A percentile compares a stretch with the other conserved stretches of the same genome.
These are phyloP conservation scores for Arvicanthis niloticus DNA, from an alignment of 2,113 vertebrate species.

Conservation along the genomic window DNA sequence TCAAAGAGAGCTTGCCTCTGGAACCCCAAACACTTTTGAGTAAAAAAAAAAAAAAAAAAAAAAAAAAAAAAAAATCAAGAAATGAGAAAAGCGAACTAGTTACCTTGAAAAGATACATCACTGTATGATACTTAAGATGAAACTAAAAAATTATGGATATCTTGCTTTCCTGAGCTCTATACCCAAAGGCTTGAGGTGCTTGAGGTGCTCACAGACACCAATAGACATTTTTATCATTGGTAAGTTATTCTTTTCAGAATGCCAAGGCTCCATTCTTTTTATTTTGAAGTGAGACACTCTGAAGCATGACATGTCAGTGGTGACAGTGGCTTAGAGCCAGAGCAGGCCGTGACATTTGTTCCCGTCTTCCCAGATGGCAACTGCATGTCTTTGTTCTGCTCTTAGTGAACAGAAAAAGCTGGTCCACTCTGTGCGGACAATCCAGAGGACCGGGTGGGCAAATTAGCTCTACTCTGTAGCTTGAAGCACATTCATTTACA, in stretches of 20 bases:
- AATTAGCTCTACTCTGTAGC: not conserved
- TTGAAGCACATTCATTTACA: not conserved
- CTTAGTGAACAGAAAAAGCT: not conserved
- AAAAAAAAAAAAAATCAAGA: not conserved
- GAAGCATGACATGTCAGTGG: not conserved
- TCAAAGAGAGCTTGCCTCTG: not conserved
- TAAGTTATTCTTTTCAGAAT: not conserved
- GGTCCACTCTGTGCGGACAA: not conserved
- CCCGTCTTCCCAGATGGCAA: not conserved
- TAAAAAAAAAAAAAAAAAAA: not conserved
- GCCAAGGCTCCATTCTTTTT: not conserved
- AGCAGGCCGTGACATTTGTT: not conserved
- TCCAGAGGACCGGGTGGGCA: not conserved
- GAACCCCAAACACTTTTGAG: not conserved
- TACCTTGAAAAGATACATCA: not conserved
- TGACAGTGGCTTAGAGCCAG: not conserved
- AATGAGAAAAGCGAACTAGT: not conserved
- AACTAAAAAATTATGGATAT: not conserved
- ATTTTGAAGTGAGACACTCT: slow-evolving; percentile 9
- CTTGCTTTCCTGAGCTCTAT: not conserved
- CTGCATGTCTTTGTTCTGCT: slow-evolving; percentile 13
- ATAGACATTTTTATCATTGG: not conserved
- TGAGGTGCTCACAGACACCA: not conserved
- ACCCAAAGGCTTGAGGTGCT: not conserved
- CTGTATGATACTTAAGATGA: not conserved